Percentiles rank a stretch among this genome's conserved stretches.
phyloP scores from a whole-genome alignment of 2,888 invertebrate species.

The Brenthis hecate region DNA sequence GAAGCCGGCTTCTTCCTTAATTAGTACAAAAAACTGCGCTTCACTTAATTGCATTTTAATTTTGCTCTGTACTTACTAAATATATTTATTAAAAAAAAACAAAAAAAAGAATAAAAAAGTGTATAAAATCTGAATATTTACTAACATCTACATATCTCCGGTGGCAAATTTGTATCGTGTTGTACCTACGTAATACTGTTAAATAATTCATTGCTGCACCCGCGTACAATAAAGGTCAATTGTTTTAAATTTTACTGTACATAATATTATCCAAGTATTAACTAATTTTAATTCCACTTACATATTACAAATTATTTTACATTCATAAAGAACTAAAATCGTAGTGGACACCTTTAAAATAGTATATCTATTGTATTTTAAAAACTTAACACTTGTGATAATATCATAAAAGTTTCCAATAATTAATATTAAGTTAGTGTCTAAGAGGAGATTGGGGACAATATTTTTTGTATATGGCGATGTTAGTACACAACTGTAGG shows the following conservation, averaged over 20 bases:
- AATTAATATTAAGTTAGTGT: no score
- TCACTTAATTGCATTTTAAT: slow-evolving; percentile 17
- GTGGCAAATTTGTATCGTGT: background rate
- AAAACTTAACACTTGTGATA: no score
- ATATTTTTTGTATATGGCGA: slow-evolving; percentile 31
- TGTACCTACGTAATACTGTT: slow-evolving; percentile 4
- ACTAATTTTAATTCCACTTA: slow-evolving; percentile 1
- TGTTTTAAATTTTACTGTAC: slow-evolving; percentile 18
- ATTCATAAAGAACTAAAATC: background rate
- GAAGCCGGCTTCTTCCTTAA: slow-evolving; percentile 23
- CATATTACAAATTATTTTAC: background rate
- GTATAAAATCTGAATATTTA: no score
- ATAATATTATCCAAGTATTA: slow-evolving; percentile 17
- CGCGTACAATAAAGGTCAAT: slow-evolving; percentile 23
- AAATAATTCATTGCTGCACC: slow-evolving; percentile 17
- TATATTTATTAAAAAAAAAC: no score
- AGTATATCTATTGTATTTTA: background rate
- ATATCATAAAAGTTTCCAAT: no score
- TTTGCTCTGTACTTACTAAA: background rate
- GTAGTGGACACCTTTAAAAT: background rate
- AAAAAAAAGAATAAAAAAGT: no score
- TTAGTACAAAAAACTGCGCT: slow-evolving; percentile 13
- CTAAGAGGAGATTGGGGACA: slow-evolving; percentile 25
- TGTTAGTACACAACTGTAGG: slow-evolving; percentile 45
- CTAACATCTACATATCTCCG: background rate